These are phyloP conservation scores for Steinernema hermaphroditum DNA, from an alignment of 2,888 invertebrate genomes.

Conservation along the genomic window DNA sequence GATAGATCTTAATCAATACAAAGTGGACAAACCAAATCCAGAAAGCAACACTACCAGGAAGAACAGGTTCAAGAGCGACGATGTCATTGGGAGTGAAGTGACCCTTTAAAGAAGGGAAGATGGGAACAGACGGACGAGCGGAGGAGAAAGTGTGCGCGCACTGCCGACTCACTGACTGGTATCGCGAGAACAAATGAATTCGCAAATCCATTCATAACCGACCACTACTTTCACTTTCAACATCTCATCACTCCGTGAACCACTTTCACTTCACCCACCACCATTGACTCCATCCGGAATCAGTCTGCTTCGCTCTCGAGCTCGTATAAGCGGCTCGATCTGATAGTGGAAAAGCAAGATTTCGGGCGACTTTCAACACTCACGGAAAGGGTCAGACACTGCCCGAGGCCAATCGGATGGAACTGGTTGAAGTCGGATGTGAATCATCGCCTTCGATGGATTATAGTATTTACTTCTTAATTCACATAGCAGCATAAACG, in stretches of 20 bases:
- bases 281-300: too few species aligned
- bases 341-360: too few species aligned
- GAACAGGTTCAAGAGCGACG: constrained; percentile 29
- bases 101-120: constrained; percentile 25
- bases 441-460: constrained; percentile 2
- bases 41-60: constrained; percentile 25
- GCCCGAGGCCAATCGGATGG: neutral
- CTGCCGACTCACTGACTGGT: constrained; percentile 19
- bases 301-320: too few species aligned
- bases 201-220: constrained; percentile 25
- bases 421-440: constrained; percentile 7
- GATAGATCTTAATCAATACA: neutral
- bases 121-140: constrained; percentile 12
- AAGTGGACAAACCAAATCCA: constrained; percentile 23
- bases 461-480: neutral
- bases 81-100: constrained; percentile 22
- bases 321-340: too few species aligned
- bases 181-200: constrained; percentile 29
- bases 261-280: too few species aligned
- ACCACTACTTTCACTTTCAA: constrained; percentile 18
- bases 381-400: constrained; percentile 2
- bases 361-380: too few species aligned
- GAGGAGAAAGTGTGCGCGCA: constrained; percentile 25
- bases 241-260: constrained; percentile 22
- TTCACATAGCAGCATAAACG: too few species aligned